Percentiles rank a stretch among this genome's conserved stretches.
Conservation (phyloP, 2,797 vertebrate species). For the Phoeniculus purpureus region DNA sequence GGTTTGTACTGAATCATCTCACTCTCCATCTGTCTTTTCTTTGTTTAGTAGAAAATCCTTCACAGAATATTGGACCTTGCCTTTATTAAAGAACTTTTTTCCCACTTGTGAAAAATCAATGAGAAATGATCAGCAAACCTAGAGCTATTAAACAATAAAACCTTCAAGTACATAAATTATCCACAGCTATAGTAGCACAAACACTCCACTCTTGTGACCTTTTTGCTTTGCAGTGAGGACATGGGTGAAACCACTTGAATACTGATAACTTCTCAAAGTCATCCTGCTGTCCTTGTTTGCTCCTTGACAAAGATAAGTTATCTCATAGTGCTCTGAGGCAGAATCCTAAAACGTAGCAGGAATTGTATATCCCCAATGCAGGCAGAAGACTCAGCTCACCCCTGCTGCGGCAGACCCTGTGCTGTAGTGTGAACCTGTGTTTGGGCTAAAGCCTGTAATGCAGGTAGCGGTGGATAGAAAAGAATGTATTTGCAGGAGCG, state of each 20-base stretch:
- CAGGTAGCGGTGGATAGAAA: not conserved
- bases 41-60: not conserved
- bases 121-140: not conserved
- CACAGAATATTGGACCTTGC: not conserved
- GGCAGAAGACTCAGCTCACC: too few species aligned
- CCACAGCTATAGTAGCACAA: not conserved
- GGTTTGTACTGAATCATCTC: not conserved
- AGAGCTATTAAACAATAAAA: not conserved
- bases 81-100: not conserved
- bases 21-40: not conserved
- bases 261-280: not conserved
- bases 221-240: not conserved
- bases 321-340: not conserved
- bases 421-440: too few species aligned
- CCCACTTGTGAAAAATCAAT: not conserved
- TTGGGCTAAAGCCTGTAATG: too few species aligned
- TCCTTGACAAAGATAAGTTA: slow-evolving; percentile 14
- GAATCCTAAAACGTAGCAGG: not conserved
- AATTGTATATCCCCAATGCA: too few species aligned
- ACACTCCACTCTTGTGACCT: not conserved
- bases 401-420: too few species aligned
- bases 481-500: not conserved
- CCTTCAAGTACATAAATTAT: not conserved
- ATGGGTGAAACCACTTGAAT: not conserved
- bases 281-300: not conserved